These are phyloP conservation scores for Leucophenga montana DNA, from an alignment of 2,888 invertebrate species.

Conservation along the genomic window DNA sequence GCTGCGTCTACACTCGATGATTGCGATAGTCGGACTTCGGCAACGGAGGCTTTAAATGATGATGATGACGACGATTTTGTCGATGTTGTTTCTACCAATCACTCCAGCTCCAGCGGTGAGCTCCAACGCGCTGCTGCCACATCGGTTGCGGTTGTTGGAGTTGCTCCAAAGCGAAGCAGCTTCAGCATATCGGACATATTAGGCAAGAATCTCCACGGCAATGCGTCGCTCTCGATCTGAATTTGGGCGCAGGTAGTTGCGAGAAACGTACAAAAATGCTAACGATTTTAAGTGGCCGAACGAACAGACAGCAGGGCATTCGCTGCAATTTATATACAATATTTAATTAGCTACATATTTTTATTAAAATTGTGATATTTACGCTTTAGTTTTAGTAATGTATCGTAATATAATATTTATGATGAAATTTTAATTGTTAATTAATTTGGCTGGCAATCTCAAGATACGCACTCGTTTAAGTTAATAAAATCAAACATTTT, in stretches of 20 bases:
- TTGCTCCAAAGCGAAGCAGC: constrained; percentile 61
- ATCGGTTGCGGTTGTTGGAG: constrained; percentile 27
- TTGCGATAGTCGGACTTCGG: constrained; percentile 31
- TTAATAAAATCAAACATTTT: not conserved
- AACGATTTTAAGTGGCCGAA: constrained; percentile 6
- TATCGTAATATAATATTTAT: constrained; percentile 57
- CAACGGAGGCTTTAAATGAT: constrained; percentile 38
- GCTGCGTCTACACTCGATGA: constrained; percentile 36
- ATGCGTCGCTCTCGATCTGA: constrained; percentile 46
- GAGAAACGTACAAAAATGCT: constrained; percentile 8
- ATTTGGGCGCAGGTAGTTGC: not conserved
- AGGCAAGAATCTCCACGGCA: constrained; percentile 45
- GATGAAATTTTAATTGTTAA: constrained; percentile 62
- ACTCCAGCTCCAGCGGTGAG: constrained; percentile 3
- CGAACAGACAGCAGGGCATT: constrained; percentile 12
- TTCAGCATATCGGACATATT: constrained; percentile 71
- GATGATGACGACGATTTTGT: constrained; percentile 56
- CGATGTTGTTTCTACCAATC: constrained; percentile 60
- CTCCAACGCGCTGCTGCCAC: constrained; percentile 11
- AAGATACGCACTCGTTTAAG: not conserved
- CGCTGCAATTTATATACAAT: not conserved
- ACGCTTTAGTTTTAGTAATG: constrained; percentile 5
- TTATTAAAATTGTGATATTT: constrained; percentile 60
- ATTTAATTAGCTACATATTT: constrained; percentile 9
- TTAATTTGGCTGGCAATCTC: not conserved